Base-by-base conservation (phyloP, 2,797 vertebrate species). In the Gambelia wislizenii region DNA sequence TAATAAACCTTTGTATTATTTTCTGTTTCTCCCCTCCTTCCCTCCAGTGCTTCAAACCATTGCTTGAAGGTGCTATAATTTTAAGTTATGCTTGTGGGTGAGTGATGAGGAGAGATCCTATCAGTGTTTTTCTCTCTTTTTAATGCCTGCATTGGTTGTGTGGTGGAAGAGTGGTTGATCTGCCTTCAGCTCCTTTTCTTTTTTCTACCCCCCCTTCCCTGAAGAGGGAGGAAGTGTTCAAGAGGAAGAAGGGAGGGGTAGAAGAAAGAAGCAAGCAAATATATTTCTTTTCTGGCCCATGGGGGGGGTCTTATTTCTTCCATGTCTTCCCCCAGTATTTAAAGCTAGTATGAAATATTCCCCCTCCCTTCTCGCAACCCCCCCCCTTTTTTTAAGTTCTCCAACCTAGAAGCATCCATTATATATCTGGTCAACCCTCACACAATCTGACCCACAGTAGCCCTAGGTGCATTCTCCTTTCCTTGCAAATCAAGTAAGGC, bases 401-500 rank as follows among this genome's bases (percentile, higher is more conserved):
- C 88, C 90, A 86, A 81, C 88, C 92, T 82, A 4, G 61, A 90
- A 94, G 93, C 89, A 92, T 95, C 93, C 92, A 94, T 95, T 89
- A 95, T 69, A 87, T 85, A 92, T 84, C 79, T 83, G 84, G 80
- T 49, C 49, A 88, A 8, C 74, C 42, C 61, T 90, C 18, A 5
- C 75, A 0, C 0, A 69, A 67, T 74, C 2, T 85, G 89, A 87
- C 88, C 91, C 87, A 76, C 85, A 78, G 83, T 90, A 76, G 70
- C 30, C 74, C 27, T 49, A 59, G 52, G 42, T 86, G 70, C 47
- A 44, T 83, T 83, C 27, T 30, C 47, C 1, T 75, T 89, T 78
- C 84, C 0, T 33, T 86, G 16, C 20, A n/a, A 36, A 44, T 89
- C 64, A 77, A 27, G 59, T 80, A 80, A 80, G 67, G n/a, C 52